Conservation (phyloP, 2,113 vertebrate genomes). For the Ammospiza caudacuta region DNA sequence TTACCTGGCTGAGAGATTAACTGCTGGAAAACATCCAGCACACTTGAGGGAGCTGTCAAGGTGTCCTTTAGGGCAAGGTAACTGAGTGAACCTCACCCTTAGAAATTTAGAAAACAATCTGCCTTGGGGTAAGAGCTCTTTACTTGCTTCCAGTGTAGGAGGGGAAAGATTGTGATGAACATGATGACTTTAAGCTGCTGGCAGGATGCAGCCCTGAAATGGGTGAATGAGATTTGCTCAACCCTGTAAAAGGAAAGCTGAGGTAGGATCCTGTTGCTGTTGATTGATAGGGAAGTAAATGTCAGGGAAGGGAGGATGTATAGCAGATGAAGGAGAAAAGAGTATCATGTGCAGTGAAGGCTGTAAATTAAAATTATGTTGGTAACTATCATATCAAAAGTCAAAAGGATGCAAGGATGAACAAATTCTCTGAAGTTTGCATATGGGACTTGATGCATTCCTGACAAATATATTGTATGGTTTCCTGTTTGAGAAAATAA, state of each 20-base stretch:
- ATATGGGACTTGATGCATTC: background rate
- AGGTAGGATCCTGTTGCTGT: background rate
- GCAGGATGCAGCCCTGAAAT: background rate
- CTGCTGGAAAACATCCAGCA: background rate
- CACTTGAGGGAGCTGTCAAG: background rate
- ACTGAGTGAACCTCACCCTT: background rate
- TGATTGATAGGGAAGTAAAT: background rate
- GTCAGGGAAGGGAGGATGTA: background rate
- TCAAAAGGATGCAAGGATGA: background rate
- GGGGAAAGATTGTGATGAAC: background rate
- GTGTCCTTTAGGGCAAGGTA: background rate
- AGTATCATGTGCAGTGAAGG: background rate
- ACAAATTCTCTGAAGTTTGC: background rate
- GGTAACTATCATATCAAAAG: background rate
- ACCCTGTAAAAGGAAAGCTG: background rate
- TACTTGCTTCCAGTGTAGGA: background rate
- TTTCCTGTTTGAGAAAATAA: background rate
- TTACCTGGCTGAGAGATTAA: background rate
- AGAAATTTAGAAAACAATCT: background rate
- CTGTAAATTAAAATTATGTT: background rate
- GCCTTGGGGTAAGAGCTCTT: background rate
- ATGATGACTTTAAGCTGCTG: background rate
- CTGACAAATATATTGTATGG: background rate
- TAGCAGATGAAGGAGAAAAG: background rate
- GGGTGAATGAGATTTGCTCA: background rate